Conservation (phyloP, 2,888 invertebrate genomes). For the Frankliniella intonsa region DNA sequence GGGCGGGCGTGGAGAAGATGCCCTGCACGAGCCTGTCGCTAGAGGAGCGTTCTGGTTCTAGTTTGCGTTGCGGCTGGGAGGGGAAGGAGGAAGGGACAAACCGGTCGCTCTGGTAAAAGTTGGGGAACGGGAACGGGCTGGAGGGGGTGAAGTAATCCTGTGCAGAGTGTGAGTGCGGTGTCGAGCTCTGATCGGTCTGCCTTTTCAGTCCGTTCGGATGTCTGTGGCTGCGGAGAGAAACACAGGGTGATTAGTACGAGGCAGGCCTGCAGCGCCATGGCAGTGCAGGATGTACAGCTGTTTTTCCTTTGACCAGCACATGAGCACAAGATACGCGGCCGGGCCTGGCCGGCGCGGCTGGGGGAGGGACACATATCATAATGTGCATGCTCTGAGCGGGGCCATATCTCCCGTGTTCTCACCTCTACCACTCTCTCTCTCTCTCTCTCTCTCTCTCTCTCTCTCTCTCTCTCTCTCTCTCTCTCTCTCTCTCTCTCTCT, state of each 20-base stretch:
- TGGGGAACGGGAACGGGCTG: conserved; percentile 25
- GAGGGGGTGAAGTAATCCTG: conserved; percentile 22
- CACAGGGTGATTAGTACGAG: not conserved
- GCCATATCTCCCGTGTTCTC: not conserved
- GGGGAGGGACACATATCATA: not conserved
- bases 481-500: too few relatives aligned
- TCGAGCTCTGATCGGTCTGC: conserved; percentile 12
- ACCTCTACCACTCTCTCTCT: not conserved
- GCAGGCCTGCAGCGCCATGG: too few relatives aligned
- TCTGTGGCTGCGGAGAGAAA: conserved; percentile 15
- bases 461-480: too few relatives aligned
- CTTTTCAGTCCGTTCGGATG: conserved; percentile 21
- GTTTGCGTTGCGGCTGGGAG: not conserved
- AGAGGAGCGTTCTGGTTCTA: conserved; percentile 12
- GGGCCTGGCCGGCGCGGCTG: not conserved
- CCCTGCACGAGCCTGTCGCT: conserved; percentile 12
- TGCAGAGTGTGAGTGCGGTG: conserved; percentile 7
- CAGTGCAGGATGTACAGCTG: not conserved
- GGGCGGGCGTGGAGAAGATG: not conserved
- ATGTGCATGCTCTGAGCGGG: not conserved
- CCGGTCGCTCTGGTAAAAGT: conserved; percentile 23
- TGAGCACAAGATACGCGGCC: not conserved
- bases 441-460: too few relatives aligned
- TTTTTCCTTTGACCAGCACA: not conserved
- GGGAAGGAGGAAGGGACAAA: conserved; percentile 18